Percentiles rank a stretch among this genome's conserved stretches.
phyloP scores from a whole-genome alignment of 2,113 vertebrate species.

The Saguinus midas region DNA sequence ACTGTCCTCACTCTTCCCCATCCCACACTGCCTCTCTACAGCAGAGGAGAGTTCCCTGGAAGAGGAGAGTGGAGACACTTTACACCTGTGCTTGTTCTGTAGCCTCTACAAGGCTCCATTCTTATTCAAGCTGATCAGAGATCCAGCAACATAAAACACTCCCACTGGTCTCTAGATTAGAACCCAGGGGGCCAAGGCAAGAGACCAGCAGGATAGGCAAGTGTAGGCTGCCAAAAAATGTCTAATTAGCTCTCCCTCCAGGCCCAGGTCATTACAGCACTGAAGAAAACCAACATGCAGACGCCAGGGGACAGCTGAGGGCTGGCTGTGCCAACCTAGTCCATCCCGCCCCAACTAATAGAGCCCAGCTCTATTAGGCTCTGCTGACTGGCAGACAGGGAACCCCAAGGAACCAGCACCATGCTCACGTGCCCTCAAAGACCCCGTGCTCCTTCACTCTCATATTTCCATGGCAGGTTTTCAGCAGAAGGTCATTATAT shows the following conservation, averaged over 20 bases:
- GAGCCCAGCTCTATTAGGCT: too few species aligned
- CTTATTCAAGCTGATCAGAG: background rate
- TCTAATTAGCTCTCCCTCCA: conserved; percentile 50
- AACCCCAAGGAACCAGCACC: background rate
- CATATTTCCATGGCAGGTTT: background rate
- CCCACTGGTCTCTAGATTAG: background rate
- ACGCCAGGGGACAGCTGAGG: conserved; percentile 1
- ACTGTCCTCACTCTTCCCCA: fast-evolving
- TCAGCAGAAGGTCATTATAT: background rate
- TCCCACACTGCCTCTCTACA: background rate
- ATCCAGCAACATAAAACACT: background rate
- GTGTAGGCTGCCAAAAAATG: background rate
- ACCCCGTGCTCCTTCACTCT: background rate
- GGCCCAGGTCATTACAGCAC: background rate
- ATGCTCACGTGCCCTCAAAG: background rate
- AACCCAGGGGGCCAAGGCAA: background rate
- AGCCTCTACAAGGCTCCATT: background rate
- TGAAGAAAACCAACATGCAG: background rate
- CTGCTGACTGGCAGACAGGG: background rate
- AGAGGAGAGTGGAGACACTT: background rate
- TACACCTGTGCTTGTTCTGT: background rate
- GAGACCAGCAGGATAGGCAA: background rate
- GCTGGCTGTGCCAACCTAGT: background rate
- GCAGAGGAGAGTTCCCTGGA: background rate
- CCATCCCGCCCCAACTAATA: too few species aligned